Evolutionary conservation across 23 tunicate species (phyloP).

Genomic region (Corella eumyota): DNA sequence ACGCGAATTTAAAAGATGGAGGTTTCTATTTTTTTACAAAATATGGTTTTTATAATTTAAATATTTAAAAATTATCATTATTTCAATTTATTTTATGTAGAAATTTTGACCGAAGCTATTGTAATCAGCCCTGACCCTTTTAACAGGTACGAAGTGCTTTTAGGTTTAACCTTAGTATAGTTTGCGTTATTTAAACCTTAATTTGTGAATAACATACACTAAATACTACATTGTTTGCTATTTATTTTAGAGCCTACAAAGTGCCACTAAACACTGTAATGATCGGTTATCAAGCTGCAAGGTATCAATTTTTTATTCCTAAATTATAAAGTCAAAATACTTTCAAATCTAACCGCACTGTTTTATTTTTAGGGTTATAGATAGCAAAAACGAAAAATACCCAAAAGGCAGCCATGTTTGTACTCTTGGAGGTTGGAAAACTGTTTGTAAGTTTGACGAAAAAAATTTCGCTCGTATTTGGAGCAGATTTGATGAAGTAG

Average conservation of each 20-base stretch:
- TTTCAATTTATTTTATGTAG: slow-evolving; percentile 11
- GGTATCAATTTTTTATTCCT: too few relatives aligned
- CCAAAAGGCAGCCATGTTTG: slow-evolving; percentile 28
- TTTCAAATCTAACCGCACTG: background rate
- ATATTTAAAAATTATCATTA: too few relatives aligned
- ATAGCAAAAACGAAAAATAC: slow-evolving; percentile 24
- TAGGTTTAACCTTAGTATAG: too few relatives aligned
- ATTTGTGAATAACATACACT: too few relatives aligned
- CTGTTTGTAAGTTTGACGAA: slow-evolving; percentile 7
- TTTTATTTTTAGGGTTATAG: slow-evolving; percentile 17
- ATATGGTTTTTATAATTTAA: too few relatives aligned
- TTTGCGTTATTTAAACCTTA: too few relatives aligned
- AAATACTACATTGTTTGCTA: too few relatives aligned
- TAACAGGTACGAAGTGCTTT: too few relatives aligned
- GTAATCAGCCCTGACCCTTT: slow-evolving; percentile 31
- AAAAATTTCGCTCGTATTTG: slow-evolving; percentile 1
- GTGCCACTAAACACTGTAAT: slow-evolving; percentile 8
- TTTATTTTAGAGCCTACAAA: slow-evolving; percentile 8
- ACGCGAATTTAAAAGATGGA: slow-evolving; percentile 34
- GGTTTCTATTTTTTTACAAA: too few relatives aligned
- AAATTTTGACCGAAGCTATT: slow-evolving; percentile 32
- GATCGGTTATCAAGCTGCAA: slow-evolving; percentile 38
- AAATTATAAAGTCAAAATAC: too few relatives aligned
- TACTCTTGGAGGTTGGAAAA: slow-evolving; percentile 37
- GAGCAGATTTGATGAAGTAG: slow-evolving; percentile 1